These are phyloP conservation scores for Cristatella mucedo DNA, from an alignment of 2,888 invertebrate genomes.

Conservation along the genomic window DNA sequence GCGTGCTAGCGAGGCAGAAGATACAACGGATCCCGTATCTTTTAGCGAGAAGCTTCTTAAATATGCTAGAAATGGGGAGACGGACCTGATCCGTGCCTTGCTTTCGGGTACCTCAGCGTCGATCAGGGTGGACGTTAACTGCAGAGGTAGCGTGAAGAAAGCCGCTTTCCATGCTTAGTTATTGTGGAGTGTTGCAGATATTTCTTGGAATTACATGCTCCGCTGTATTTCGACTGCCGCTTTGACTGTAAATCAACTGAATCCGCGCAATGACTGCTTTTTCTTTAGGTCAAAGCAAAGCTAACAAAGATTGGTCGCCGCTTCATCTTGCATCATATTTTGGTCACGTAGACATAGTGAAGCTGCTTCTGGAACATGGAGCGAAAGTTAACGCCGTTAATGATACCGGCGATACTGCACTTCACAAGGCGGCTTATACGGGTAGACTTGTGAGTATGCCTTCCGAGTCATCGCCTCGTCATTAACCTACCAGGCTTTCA, in stretches of 20 bases:
- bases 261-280: conserved; percentile 9
- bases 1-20: too few relatives aligned
- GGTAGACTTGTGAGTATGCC: conserved; percentile 47
- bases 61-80: conserved; percentile 8
- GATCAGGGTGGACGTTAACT: neutral
- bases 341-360: conserved; percentile 48
- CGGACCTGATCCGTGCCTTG: neutral
- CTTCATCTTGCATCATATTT: conserved; percentile 54
- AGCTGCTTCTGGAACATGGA: conserved; percentile 44
- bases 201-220: too few relatives aligned
- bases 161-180: too few relatives aligned
- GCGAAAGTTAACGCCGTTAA: conserved; percentile 49
- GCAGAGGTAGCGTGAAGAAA: conserved; percentile 11
- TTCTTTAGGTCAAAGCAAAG: conserved; percentile 46
- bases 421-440: conserved; percentile 54
- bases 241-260: conserved; percentile 4
- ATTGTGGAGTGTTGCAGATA: neutral
- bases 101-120: neutral
- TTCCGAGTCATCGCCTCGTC: too few relatives aligned
- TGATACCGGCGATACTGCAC: conserved; percentile 49
- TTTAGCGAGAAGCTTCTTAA: conserved; percentile 4
- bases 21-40: neutral
- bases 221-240: too few relatives aligned
- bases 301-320: conserved; percentile 53
- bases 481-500: too few relatives aligned